Evolutionary conservation across 2,888 invertebrate genomes (phyloP).

Genomic region (Halictus ligatus): DNA sequence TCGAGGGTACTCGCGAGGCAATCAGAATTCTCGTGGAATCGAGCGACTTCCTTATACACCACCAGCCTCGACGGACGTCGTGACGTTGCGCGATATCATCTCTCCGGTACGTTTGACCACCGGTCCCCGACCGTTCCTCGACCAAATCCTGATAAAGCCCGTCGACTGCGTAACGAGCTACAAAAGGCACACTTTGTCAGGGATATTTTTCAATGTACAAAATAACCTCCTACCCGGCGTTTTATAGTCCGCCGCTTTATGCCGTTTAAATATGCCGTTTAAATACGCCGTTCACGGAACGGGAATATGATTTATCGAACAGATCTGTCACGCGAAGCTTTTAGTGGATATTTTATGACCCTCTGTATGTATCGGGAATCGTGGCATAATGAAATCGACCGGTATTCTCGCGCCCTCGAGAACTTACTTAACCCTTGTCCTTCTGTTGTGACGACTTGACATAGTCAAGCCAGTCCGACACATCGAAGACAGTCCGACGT

Average conservation of each 20-base stretch:
- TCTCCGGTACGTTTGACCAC: slow-evolving; percentile 14
- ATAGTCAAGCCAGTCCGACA: too few relatives aligned
- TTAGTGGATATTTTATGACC: slow-evolving; percentile 9
- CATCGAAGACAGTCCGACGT: background rate
- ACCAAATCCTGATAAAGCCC: slow-evolving; percentile 14
- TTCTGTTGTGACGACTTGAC: background rate
- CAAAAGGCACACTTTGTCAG: background rate
- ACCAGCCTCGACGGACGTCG: slow-evolving; percentile 15
- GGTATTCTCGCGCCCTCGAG: background rate
- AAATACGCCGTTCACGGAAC: background rate
- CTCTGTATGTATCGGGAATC: background rate
- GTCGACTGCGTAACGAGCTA: background rate
- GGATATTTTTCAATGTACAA: background rate
- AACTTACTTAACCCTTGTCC: background rate
- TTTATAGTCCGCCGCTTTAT: background rate
- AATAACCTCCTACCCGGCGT: background rate
- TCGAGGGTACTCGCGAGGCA: slow-evolving; percentile 6
- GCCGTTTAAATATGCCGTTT: background rate
- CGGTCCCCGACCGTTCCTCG: background rate
- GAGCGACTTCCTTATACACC: slow-evolving; percentile 18
- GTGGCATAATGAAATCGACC: background rate
- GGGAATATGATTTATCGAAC: slow-evolving; percentile 2
- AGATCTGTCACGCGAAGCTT: slow-evolving; percentile 5
- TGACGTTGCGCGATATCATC: slow-evolving; percentile 22
- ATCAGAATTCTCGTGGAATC: slow-evolving; percentile 48